Base-by-base conservation (phyloP, 2,888 invertebrate genomes). In the Andrena minutula region DNA sequence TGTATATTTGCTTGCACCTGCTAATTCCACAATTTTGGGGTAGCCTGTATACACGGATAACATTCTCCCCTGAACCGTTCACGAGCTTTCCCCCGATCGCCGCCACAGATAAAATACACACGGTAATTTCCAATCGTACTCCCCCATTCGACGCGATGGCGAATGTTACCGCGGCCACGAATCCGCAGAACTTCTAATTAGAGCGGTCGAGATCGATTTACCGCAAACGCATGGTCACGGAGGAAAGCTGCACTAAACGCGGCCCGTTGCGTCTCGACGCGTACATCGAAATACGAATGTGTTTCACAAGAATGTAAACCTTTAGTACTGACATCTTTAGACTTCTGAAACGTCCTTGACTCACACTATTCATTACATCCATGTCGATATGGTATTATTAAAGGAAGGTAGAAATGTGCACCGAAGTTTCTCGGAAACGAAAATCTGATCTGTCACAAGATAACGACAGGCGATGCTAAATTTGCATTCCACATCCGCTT, bases 181-280 rank as follows among this genome's bases (percentile, higher is more conserved):
- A 79, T 65, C 79, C 74, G 79, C 71, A 72, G 77, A 84, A 78
- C 70, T 79, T 76, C 79, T 85, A 87, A 87, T 87, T 87, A 83
- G 79, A 85, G 71, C 77, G 76, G 71, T 53, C 64, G 75, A 75
- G 77, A 87, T 85, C 87, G 83, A 83, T 87, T 85, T 82, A 66
- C 63, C 61, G 86, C 77, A 56, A 79, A 72, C 70, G 41, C 58
- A n/a, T 20, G 26, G 35, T 53, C 60, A 71, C 69, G 74, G 74
- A 71, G 41, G 41, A 41, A 41, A 41, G 72, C 23, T 64, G 20
- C 47, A 26, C 28, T 70, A n/a, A 78, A 73, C 79, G 70, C 64
- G 61, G 41, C 58, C n/a, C 70, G 26, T 23, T 26, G 28, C 26
- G 28, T 12, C 56, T 23, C 10, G 26, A 56, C 10, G 20, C 12